These are phyloP conservation scores for Hycleus phaleratus DNA, from an alignment of 1,140 invertebrate species.

Conservation along the genomic window DNA sequence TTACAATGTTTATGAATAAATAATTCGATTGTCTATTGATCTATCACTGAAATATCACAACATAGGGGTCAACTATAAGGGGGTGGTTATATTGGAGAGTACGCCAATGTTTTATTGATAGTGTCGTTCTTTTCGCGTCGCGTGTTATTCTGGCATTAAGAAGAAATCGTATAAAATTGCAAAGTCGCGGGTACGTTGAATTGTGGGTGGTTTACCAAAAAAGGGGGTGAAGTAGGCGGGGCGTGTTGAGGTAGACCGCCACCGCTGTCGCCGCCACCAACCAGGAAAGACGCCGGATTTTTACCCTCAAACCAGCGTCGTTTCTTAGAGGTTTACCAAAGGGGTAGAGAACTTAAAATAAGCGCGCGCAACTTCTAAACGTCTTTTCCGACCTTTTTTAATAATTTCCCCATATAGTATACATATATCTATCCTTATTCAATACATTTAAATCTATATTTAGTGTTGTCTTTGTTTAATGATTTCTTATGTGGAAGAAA, in stretches of 20 bases:
- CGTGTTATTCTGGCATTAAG: constrained; percentile 41
- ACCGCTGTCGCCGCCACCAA: constrained; percentile 41
- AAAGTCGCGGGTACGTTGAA: constrained; percentile 29
- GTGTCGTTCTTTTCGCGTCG: constrained; percentile 39
- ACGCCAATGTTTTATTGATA: background rate
- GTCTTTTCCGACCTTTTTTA: constrained; percentile 39
- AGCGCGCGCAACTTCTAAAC: constrained; percentile 39
- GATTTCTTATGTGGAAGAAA: background rate
- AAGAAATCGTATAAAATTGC: constrained; percentile 40
- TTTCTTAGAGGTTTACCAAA: constrained; percentile 44
- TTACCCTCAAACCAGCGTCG: constrained; percentile 43
- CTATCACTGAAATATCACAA: background rate
- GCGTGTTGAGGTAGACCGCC: constrained; percentile 43
- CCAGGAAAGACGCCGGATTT: constrained; percentile 44
- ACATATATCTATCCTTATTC: background rate
- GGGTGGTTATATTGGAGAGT: background rate
- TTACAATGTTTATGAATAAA: background rate
- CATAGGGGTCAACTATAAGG: background rate
- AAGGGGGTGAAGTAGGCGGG: constrained; percentile 33
- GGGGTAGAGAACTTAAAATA: constrained; percentile 30
- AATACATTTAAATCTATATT: background rate
- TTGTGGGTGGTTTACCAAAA: constrained; percentile 26
- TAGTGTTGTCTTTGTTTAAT: background rate
- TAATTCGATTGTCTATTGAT: background rate
- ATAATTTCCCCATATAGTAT: no score